Evolutionary conservation across 1,140 invertebrate species (phyloP), one percentile per base, ranked within the genome.

Genomic region (Latrodectus geometricus): DNA sequence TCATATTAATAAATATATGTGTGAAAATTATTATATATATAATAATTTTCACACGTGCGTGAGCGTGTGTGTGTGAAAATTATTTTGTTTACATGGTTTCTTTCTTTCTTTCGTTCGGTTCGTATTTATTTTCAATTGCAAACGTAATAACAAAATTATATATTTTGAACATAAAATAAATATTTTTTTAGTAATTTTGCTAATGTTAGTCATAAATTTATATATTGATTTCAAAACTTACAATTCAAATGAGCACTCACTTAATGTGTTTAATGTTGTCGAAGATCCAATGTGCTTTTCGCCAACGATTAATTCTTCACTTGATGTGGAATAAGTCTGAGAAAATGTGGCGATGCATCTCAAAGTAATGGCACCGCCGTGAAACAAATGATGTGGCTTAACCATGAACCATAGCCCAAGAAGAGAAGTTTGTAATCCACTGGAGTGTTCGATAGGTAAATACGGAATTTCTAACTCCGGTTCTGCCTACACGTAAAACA

Each of bases 231-330:
- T 35, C 2, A 35, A 35, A 35, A 35, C 35, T 35, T 35, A 35
- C 35, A 3, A 35, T 35, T 5, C 35, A 35, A 35, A 23, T 9
- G 35, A 3, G 5, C 70, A 74, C 83, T 70, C 72, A 86, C 83
- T 78, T 54, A 86, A 21, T 11, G 83, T 86, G n/a, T 78, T 78
- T 65, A 86, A n/a, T 1, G 74, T 17, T 8, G 85, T 50, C 9
- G 77, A 68, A 14, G 56, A 66, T 7, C 75, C 76, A 15, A 74
- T 52, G 12, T 56, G 65, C 52, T 80, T 87, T 15, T 87, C 79
- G 4, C 86, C 86, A 20, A 87, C 79, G 14, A 87, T 82, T 3
- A 87, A 35, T 21, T 87, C 86, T 76, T 87, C 86, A 17, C 86
- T 87, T 15, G 78, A 81, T 8, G 76, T 87, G 0, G 86, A 87